Conservation (phyloP, 2,888 invertebrate species). For the Dimorphilus gyrociliatus region DNA sequence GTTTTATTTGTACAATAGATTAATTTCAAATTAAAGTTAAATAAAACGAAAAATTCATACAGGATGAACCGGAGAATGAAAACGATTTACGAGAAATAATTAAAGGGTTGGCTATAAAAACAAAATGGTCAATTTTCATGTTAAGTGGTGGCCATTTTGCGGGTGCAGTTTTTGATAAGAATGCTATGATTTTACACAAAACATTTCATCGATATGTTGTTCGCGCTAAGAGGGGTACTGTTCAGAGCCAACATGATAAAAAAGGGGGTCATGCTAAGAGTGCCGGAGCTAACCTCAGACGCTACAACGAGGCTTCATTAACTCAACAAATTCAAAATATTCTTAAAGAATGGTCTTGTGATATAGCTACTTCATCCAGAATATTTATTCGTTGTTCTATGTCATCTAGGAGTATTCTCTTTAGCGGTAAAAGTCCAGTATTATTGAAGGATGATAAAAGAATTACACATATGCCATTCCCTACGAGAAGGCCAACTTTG, state of each 20-base stretch:
- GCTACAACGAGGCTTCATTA: conserved; percentile 61
- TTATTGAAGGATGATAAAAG: conserved; percentile 37
- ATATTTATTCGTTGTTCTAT: conserved; percentile 61
- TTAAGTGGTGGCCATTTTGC: conserved; percentile 70
- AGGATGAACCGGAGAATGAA: conserved; percentile 29
- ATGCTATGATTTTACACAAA: conserved; percentile 50
- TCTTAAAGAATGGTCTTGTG: conserved; percentile 50
- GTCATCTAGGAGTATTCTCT: conserved; percentile 52
- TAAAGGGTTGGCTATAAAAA: conserved; percentile 34
- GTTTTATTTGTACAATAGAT: background rate
- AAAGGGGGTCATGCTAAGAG: conserved; percentile 52
- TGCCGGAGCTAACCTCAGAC: conserved; percentile 59
- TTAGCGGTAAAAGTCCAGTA: conserved; percentile 54
- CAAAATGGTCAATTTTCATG: conserved; percentile 59
- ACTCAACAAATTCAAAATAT: conserved; percentile 60
- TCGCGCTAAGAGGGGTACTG: conserved; percentile 62
- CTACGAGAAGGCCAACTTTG: conserved; percentile 61
- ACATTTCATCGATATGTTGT: conserved; percentile 71
- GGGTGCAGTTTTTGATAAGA: conserved; percentile 49
- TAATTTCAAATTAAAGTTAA: background rate
- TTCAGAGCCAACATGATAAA: conserved; percentile 51
- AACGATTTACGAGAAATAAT: conserved; percentile 31
- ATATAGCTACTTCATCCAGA: conserved; percentile 50
- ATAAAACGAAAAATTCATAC: background rate
- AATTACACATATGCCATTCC: conserved; percentile 51